A percentile compares a stretch with the other conserved stretches of the same genome.
Evolutionary conservation across 2,888 invertebrate species (phyloP).

Genomic region (Tinea trinotella): DNA sequence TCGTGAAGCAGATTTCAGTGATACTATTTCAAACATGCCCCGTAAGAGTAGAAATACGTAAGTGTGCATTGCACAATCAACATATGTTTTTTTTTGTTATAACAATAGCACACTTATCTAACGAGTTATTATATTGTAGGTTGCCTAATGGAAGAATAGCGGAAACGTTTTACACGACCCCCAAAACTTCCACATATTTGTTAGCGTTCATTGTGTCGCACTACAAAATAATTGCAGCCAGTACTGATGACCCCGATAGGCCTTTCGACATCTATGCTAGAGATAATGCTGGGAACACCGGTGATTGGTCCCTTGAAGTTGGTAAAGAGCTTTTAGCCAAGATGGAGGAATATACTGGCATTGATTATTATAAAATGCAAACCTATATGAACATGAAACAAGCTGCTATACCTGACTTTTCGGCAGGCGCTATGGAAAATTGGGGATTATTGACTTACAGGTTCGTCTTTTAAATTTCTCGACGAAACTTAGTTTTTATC

Average conservation of each 20-base stretch:
- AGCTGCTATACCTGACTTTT: conserved; percentile 84
- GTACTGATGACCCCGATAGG: conserved; percentile 29
- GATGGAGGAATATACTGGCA: conserved; percentile 73
- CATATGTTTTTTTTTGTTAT: neutral
- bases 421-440: conserved; percentile 88
- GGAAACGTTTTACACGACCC: conserved; percentile 69
- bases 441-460: conserved; percentile 87
- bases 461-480: conserved; percentile 42
- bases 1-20: conserved; percentile 62
- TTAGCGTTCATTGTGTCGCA: conserved; percentile 90
- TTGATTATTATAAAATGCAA: conserved; percentile 66
- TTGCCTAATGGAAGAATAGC: conserved; percentile 33
- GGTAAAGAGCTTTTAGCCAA: conserved; percentile 57
- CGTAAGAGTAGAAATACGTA: neutral
- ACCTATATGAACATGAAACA: conserved; percentile 72
- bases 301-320: conserved; percentile 54
- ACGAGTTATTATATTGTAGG: conserved; percentile 26
- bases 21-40: conserved; percentile 79
- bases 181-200: conserved; percentile 85
- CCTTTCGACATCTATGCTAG: conserved; percentile 60
- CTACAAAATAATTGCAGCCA: conserved; percentile 48
- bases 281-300: conserved; percentile 45
- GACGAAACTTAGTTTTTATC: too few species aligned
- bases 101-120: neutral
- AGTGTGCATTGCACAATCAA: neutral